These are phyloP conservation scores for Agapornis canus DNA, from an alignment of 2,797 vertebrate genomes.

Conservation along the genomic window DNA sequence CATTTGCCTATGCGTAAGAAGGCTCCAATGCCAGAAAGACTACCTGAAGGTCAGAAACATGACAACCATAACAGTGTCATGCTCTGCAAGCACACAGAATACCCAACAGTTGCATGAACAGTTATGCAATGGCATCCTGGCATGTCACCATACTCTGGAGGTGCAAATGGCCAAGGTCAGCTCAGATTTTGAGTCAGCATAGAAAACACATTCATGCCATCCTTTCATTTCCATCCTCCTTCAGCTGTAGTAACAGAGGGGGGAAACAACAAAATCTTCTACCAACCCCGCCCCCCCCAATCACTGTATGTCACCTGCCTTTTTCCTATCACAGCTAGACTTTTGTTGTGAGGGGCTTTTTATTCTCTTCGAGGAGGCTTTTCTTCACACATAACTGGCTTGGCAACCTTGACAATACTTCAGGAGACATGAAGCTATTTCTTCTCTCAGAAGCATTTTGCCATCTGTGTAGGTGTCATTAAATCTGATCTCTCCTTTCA, in stretches of 20 bases:
- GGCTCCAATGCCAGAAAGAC: background rate
- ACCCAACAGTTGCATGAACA: background rate
- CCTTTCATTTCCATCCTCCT: background rate
- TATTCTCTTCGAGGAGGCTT: background rate
- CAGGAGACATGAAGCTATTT: background rate
- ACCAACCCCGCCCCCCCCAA: too few relatives aligned
- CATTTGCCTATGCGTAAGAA: too few relatives aligned
- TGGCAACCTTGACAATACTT: slow-evolving; percentile 33
- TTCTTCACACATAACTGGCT: background rate
- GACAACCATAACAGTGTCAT: fast-evolving
- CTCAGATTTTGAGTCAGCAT: background rate
- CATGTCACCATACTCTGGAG: background rate
- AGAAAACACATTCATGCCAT: background rate
- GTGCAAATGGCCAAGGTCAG: background rate
- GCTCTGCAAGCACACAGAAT: background rate
- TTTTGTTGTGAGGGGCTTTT: background rate
- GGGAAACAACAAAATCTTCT: too few relatives aligned
- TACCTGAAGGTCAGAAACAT: background rate
- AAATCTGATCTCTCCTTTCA: slow-evolving; percentile 19
- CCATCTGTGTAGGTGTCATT: slow-evolving; percentile 23
- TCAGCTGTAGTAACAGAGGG: background rate
- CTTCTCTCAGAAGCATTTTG: slow-evolving; percentile 2
- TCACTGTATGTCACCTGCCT: background rate
- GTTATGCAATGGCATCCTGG: background rate
- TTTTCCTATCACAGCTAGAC: background rate